Percentiles rank a stretch among this genome's conserved stretches.
These are phyloP conservation scores for Xestia sexstrigata DNA, from an alignment of 2,888 invertebrate genomes.

Conservation along the genomic window DNA sequence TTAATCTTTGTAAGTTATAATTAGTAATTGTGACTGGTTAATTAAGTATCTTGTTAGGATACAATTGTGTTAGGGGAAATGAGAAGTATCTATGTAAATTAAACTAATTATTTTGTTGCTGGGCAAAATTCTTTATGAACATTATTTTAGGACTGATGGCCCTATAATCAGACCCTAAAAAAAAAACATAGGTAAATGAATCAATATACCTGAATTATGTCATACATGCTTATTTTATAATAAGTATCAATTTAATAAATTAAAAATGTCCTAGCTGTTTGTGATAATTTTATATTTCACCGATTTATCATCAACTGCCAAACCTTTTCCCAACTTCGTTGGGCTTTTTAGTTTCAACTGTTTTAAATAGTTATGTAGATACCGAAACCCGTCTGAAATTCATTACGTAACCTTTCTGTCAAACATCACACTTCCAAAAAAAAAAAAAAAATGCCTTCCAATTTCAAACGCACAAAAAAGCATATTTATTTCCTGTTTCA, in stretches of 20 bases:
- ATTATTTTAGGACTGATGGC: neutral
- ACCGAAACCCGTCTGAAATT: neutral
- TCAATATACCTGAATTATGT: neutral
- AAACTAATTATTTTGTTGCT: neutral
- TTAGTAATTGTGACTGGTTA: neutral
- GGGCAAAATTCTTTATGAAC: neutral
- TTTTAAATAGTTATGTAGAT: neutral
- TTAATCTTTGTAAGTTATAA: neutral
- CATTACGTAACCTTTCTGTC: neutral
- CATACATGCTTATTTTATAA: neutral
- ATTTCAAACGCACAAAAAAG: constrained; percentile 58
- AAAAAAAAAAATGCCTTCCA: constrained; percentile 43
- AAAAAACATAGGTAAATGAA: neutral
- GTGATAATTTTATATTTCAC: neutral
- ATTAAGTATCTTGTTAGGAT: neutral
- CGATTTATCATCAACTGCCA: neutral
- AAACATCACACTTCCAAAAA: constrained; percentile 48
- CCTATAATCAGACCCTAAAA: neutral
- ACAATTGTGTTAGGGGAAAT: neutral
- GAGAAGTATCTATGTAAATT: neutral
- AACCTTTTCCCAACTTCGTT: neutral
- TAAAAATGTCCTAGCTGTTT: neutral
- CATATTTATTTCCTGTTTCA: constrained; percentile 65
- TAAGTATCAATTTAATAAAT: neutral
- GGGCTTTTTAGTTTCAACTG: neutral